Percentiles rank a stretch among this genome's conserved stretches.
phyloP scores from a whole-genome alignment of 2,113 vertebrate species.

The Pholis gunnellus region DNA sequence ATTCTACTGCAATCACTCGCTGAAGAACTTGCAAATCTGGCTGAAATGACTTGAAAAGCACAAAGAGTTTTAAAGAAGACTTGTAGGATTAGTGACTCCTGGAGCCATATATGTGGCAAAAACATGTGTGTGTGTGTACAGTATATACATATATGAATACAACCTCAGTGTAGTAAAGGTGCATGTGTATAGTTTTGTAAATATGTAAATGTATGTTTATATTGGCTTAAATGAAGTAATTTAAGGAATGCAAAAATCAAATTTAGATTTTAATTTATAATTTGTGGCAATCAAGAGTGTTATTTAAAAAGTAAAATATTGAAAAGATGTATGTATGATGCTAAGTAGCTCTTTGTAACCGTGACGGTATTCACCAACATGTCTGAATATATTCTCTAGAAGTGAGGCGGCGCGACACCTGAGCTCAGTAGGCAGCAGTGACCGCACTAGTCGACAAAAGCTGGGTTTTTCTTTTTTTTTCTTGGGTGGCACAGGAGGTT shows the following conservation, averaged over 20 bases:
- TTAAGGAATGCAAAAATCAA: constrained; percentile 84
- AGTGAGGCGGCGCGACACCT: constrained; percentile 58
- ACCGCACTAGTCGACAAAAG: constrained; percentile 36
- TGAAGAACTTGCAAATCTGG: constrained; percentile 50
- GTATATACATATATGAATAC: constrained; percentile 73
- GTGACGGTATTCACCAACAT: constrained; percentile 72
- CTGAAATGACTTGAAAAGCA: constrained; percentile 76
- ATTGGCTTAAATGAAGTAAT: constrained; percentile 83
- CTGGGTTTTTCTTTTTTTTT: constrained; percentile 7
- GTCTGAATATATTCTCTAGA: constrained; percentile 64
- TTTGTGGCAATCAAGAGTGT: constrained; percentile 79
- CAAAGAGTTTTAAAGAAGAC: constrained; percentile 55
- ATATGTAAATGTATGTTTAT: constrained; percentile 85
- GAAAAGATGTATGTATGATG: constrained; percentile 78
- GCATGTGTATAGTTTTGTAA: constrained; percentile 84
- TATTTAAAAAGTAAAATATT: constrained; percentile 82
- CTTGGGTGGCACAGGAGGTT: constrained; percentile 61
- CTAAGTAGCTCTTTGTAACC: constrained; percentile 80
- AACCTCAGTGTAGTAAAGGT: constrained; percentile 75
- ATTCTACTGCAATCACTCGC: constrained; percentile 49
- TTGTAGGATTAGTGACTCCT: constrained; percentile 45
- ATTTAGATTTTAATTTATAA: constrained; percentile 86
- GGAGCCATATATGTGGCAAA: constrained; percentile 63
- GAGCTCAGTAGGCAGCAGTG: constrained; percentile 53
- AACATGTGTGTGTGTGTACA: constrained; percentile 39